Evolutionary conservation across 2,113 vertebrate species (phyloP), one percentile per base, ranked within the genome.

Genomic region (Thamnaconus septentrionalis): DNA sequence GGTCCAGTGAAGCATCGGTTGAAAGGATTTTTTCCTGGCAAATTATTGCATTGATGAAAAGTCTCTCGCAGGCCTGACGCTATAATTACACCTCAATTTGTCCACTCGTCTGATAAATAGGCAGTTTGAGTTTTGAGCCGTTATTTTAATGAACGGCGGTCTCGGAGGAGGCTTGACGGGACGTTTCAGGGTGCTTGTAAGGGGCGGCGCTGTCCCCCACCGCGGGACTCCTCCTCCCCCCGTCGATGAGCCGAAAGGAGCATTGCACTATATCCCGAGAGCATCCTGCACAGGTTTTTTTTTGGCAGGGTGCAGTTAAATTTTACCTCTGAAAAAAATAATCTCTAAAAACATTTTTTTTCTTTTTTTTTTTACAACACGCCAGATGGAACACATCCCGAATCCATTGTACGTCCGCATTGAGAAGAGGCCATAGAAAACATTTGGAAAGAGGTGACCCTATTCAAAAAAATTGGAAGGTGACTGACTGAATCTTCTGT

Each of bases 81-180:
- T 77, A 60, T 84, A 83, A 88, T 88, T 82, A 86, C 71, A 70
- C 75, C 54, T 76, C 75, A 62, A 62, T 80, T 79, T 80, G 69
- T 73, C 77, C 73, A 54, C 62, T 46, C 61, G 41, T 54, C 73
- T 65, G 56, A 80, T 84, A 81, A 85, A 82, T 62, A 73, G 9
- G 67, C 63, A 53, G 53, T 77, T 84, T 77, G 66, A 73, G 60
- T 62, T 77, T 67, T 40, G 64, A 73, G 50, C 66, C 71, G 51
- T 76, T 69, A 70, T 84, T 79, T 69, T 73, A 79, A 85, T 80
- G 76, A 80, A 73, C 67, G 69, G 40, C 70, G 49, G 45, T 75
- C 73, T 78, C 66, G 42, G 56, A 66, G 66, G 70, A 75, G 64
- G 81, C 66, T 41, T 66, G 65, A 67, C 76, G 71, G 56, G 52